Base-by-base conservation (phyloP, 53 echinoderm and acorn worm genomes). In the Echinometra lucunter region DNA sequence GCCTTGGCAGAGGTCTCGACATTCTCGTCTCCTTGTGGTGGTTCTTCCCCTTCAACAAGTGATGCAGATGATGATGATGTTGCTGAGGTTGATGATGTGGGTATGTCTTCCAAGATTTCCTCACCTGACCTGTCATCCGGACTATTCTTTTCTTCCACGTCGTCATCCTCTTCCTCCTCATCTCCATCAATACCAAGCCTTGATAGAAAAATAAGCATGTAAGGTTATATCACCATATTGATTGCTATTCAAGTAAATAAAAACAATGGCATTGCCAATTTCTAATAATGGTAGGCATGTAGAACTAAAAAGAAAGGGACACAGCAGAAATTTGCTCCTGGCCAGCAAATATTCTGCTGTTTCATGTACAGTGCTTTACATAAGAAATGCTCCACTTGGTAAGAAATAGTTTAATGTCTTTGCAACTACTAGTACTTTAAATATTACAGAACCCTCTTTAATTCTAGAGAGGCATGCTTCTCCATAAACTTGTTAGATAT, bases 141-240 rank as follows among this genome's bases (percentile, higher is more conserved):
- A 37, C 30, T 21, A 32, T 70, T 74, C 32, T 25, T 17, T 82
- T 60, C 91, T 21, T 91, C 85, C 44, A 74, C 44, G 63, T 88
- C 58, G n/a, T 92, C 91, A 45, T 89, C 87, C 34, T 95, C 95
- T 15, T 97, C 97, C n/a, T 92, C 83, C 15, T 92, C 95, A 17
- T 94, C 95, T 19, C 30, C 82, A 25, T 95, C 96, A 94, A 94
- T 93, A 56, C 97, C 97, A 93, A 97, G 95, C 97, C 97, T 97
- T 58, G 21, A 94, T 47, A 37, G 37, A 63, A 92, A 10, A 82
- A 82, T 23, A 34, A 37, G 37, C 37, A 7, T 17, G 5, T 27
- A 75, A 75, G 1, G 78, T 40, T 16, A 5, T 40, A 12, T 11
- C 11, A 16, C 34, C 40, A 78, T 78, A 37, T 37, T 38, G 49